A percentile compares a stretch with the other conserved stretches of the same genome.
Evolutionary conservation across 2,113 vertebrate genomes (phyloP).

Genomic region (Epinephelus cyanopodus): DNA sequence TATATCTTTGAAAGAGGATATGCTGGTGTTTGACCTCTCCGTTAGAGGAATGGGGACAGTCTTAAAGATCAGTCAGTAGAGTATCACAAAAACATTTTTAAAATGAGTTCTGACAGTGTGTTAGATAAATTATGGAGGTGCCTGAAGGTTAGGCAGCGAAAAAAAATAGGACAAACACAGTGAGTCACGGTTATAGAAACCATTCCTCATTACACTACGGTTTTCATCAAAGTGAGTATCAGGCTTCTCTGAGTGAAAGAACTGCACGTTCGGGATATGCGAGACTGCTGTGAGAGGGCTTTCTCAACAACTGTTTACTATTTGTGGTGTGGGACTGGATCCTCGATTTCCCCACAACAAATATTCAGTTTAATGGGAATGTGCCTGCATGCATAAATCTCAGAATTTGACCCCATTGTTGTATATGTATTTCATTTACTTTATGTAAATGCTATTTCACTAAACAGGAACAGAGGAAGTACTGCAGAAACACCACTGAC

Average conservation of each 20-base stretch:
- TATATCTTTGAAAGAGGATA: too few relatives aligned
- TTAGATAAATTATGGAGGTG: slow-evolving; percentile 31
- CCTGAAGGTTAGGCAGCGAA: slow-evolving; percentile 6
- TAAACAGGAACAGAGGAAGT: slow-evolving; percentile 16
- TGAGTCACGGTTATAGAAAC: slow-evolving; percentile 26
- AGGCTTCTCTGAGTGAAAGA: slow-evolving; percentile 6
- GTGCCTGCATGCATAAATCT: slow-evolving; percentile 12
- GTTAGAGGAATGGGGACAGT: neutral
- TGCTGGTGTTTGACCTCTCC: neutral
- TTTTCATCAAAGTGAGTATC: slow-evolving; percentile 49
- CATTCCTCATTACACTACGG: slow-evolving; percentile 45
- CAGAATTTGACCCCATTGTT: slow-evolving; percentile 7
- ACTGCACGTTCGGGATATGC: slow-evolving; percentile 25
- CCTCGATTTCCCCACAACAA: slow-evolving; percentile 39
- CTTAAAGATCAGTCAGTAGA: slow-evolving; percentile 6
- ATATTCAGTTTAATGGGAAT: slow-evolving; percentile 36
- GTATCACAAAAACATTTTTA: slow-evolving; percentile 8
- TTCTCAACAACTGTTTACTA: slow-evolving; percentile 72
- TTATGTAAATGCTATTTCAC: neutral
- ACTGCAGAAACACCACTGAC: neutral
- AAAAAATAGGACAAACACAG: slow-evolving; percentile 26
- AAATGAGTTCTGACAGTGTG: neutral
- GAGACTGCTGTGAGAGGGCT: slow-evolving; percentile 22
- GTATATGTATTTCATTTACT: neutral
- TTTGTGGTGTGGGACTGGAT: slow-evolving; percentile 58